Evolutionary conservation across 2,797 vertebrate genomes (phyloP).

Genomic region (Siniperca undulata): DNA sequence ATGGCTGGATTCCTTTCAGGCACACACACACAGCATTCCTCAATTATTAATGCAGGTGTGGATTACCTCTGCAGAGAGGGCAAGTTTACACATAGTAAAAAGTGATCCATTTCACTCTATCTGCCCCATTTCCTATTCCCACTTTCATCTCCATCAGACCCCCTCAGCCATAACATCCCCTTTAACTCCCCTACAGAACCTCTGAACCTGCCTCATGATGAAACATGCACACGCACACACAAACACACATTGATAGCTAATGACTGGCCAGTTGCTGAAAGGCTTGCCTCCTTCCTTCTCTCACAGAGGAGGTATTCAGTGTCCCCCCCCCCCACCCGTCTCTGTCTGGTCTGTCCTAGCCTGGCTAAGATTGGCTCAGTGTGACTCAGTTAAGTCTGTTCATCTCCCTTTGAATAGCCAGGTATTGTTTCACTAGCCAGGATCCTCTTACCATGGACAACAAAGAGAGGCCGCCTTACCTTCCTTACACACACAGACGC

Average conservation of each 20-base stretch:
- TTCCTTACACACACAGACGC: conserved; percentile 13
- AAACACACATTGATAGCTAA: conserved; percentile 60
- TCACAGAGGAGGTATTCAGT: conserved; percentile 73
- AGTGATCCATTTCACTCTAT: conserved; percentile 67
- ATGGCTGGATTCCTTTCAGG: conserved; percentile 46
- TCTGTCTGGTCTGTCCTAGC: conserved; percentile 55
- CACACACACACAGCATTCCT: conserved; percentile 54
- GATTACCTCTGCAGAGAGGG: conserved; percentile 74
- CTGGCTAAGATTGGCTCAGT: conserved; percentile 55
- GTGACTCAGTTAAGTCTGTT: conserved; percentile 70
- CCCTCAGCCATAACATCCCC: conserved; percentile 50
- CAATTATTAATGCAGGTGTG: conserved; percentile 80
- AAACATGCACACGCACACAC: conserved; percentile 42
- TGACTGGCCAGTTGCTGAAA: conserved; percentile 57
- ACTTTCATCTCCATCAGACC: conserved; percentile 64
- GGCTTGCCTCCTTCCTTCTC: conserved; percentile 44
- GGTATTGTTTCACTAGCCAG: conserved; percentile 82
- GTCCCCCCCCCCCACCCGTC: neutral
- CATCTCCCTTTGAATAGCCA: conserved; percentile 77
- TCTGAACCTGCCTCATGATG: conserved; percentile 48
- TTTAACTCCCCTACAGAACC: conserved; percentile 43
- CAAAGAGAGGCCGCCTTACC: conserved; percentile 67
- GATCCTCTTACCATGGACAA: conserved; percentile 81
- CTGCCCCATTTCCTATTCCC: conserved; percentile 64
- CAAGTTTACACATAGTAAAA: conserved; percentile 76